A percentile compares a stretch with the other conserved stretches of the same genome.
phyloP scores from a whole-genome alignment of 1,140 invertebrate species.

The Drosophila seguyi region DNA sequence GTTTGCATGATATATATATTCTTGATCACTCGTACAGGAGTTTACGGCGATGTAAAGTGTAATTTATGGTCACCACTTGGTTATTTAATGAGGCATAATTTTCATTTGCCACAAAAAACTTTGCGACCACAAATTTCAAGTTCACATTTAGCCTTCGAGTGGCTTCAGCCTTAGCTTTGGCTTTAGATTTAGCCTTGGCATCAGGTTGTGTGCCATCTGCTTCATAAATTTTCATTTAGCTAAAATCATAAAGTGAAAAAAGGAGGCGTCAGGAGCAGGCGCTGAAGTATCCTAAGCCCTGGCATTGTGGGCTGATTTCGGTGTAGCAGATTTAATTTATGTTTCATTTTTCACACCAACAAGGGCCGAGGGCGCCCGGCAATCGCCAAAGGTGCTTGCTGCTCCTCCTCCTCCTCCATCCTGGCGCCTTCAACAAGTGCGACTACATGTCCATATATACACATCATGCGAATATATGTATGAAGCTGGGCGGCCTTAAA shows the following conservation, averaged over 20 bases:
- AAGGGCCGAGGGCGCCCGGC: constrained; percentile 22
- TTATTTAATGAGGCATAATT: constrained; percentile 75
- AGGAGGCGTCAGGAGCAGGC: constrained; percentile 22
- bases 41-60: constrained; percentile 37
- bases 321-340: constrained; percentile 61
- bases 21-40: constrained; percentile 1
- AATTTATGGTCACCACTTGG: constrained; percentile 54
- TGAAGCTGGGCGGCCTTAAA: constrained; percentile 17
- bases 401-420: neutral
- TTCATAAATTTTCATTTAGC: constrained; percentile 78
- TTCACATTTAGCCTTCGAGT: constrained; percentile 58
- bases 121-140: constrained; percentile 47
- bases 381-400: constrained; percentile 52
- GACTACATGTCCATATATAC: constrained; percentile 6
- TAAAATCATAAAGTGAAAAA: constrained; percentile 55
- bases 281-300: constrained; percentile 50
- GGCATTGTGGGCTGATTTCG: constrained; percentile 46
- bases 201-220: constrained; percentile 51
- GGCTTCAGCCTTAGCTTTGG: constrained; percentile 37
- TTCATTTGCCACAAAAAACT: constrained; percentile 71
- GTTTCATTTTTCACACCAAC: constrained; percentile 60
- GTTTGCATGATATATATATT: constrained; percentile 27
- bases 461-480: constrained; percentile 14
- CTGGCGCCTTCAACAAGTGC: constrained; percentile 42
- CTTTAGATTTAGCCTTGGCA: constrained; percentile 35